Conservation (phyloP, 2,888 invertebrate genomes). For the Macaria liturata region DNA sequence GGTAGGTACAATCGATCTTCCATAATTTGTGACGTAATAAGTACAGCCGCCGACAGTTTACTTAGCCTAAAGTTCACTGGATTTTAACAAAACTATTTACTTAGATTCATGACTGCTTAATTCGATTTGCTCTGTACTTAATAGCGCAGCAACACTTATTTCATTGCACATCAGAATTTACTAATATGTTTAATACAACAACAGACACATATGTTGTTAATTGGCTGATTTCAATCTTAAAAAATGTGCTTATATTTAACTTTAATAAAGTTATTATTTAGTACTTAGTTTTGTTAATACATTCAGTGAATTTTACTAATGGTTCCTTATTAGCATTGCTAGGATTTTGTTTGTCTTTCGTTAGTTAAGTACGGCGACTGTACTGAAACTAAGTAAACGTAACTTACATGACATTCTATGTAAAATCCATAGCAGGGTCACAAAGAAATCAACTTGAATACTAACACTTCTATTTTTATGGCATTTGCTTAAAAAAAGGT, state of each 20-base stretch:
- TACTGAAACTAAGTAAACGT: conserved; percentile 44
- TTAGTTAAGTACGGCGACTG: conserved; percentile 40
- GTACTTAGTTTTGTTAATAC: no score
- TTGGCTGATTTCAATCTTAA: no score
- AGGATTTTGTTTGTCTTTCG: conserved; percentile 19
- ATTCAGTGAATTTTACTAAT: background rate
- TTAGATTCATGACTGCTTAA: background rate
- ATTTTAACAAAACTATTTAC: background rate
- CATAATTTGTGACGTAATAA: conserved; percentile 39
- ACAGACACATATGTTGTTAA: no score
- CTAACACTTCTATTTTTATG: no score
- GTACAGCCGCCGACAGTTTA: conserved; percentile 34
- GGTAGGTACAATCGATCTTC: conserved; percentile 38
- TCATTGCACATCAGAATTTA: no score
- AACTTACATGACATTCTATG: conserved; percentile 62
- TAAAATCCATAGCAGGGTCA: conserved; percentile 6
- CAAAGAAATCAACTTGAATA: background rate
- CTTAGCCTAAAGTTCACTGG: background rate
- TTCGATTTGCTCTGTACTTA: no score
- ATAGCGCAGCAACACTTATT: no score
- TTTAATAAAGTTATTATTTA: no score
- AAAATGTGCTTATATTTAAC: no score
- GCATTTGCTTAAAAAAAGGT: no score
- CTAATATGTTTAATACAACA: no score
- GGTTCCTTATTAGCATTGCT: conserved; percentile 12